A percentile compares a stretch with the other conserved stretches of the same genome.
phyloP scores from a whole-genome alignment of 2,797 vertebrate genomes.

The Ctenopoma kingsleyae region DNA sequence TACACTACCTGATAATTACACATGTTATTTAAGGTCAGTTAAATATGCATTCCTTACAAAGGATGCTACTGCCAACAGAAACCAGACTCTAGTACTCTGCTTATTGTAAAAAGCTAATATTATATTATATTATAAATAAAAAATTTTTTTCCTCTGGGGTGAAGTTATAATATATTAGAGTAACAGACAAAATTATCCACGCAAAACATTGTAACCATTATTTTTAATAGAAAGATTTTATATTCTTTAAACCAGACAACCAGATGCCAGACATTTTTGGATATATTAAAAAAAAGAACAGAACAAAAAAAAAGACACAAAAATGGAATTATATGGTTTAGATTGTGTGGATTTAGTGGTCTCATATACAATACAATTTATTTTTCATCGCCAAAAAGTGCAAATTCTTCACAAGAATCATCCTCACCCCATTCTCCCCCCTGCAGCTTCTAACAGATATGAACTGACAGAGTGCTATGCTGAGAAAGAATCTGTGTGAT shows the following conservation, averaged over 20 bases:
- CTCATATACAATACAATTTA: slow-evolving; percentile 86
- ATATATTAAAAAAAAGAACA: slow-evolving; percentile 80
- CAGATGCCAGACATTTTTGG: slow-evolving; percentile 88
- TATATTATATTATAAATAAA: no score
- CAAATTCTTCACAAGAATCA: slow-evolving; percentile 81
- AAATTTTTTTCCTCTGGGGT: no score
- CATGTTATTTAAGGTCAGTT: not conserved
- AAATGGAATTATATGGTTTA: slow-evolving; percentile 88
- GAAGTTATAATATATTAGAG: not conserved
- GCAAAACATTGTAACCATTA: slow-evolving; percentile 79
- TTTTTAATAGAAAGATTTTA: slow-evolving; percentile 89
- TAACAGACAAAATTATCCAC: slow-evolving; percentile 46
- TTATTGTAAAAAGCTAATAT: not conserved
- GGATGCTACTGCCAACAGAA: not conserved
- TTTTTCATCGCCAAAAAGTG: slow-evolving; percentile 87
- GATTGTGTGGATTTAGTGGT: slow-evolving; percentile 89
- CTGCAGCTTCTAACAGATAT: slow-evolving; percentile 80
- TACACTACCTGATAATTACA: not conserved
- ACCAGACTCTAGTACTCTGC: not conserved
- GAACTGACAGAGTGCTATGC: slow-evolving; percentile 67
- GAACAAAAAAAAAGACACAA: slow-evolving; percentile 77
- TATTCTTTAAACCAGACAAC: slow-evolving; percentile 88
- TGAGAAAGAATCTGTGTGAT: slow-evolving; percentile 62
- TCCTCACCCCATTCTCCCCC: slow-evolving; percentile 50
- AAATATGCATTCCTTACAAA: not conserved